Conservation (phyloP, 2,113 vertebrate species). For the Urocitellus parryii region DNA sequence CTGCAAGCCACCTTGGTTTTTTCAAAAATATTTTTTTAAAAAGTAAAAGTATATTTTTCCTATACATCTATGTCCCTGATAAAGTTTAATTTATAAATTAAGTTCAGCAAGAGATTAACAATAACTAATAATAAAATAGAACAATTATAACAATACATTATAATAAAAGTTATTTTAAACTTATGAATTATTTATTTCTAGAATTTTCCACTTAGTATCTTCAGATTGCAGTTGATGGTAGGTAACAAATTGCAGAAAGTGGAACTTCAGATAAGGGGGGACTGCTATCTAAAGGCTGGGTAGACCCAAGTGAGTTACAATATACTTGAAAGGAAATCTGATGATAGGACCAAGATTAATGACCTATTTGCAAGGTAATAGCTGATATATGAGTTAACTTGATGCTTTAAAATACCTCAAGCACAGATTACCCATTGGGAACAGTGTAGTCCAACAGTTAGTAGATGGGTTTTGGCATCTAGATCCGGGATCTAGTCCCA, state of each 20-base stretch:
- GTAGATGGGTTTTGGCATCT: background rate
- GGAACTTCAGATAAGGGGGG: too few relatives aligned
- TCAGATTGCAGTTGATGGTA: background rate
- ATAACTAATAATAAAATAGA: background rate
- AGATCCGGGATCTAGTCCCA: background rate
- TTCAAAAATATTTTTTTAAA: background rate
- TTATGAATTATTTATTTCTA: background rate
- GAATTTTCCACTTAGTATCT: background rate
- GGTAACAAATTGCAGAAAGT: background rate
- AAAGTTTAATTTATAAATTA: background rate
- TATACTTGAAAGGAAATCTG: background rate
- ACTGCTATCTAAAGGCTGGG: background rate
- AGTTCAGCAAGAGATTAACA: background rate
- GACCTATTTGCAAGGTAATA: background rate
- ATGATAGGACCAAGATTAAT: background rate
- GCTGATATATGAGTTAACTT: background rate
- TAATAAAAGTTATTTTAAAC: background rate
- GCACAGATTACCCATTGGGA: accelerated
- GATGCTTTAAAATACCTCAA: background rate
- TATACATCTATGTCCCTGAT: background rate
- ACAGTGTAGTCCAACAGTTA: background rate
- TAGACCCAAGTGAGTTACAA: too few relatives aligned
- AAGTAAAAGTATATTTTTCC: background rate
- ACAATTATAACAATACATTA: background rate
- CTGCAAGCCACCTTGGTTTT: background rate